These are phyloP conservation scores for Rhadina sibilatrix DNA, from an alignment of 2,113 vertebrate genomes.

Conservation along the genomic window DNA sequence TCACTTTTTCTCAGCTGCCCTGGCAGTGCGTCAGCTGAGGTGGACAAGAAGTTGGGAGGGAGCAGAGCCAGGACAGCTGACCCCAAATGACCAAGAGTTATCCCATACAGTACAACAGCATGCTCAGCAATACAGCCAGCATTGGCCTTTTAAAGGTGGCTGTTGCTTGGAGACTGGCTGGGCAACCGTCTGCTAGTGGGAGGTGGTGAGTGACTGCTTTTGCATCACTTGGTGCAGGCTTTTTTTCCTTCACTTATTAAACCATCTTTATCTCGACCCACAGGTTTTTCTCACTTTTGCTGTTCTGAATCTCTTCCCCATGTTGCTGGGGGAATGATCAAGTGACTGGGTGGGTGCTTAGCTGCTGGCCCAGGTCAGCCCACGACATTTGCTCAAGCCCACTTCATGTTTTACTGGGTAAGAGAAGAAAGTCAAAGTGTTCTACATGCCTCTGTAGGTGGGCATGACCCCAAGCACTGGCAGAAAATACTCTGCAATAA, in stretches of 20 bases:
- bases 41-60: neutral
- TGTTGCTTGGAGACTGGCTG: conserved; percentile 33
- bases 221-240: neutral
- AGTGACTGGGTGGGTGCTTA: neutral
- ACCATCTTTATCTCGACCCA: neutral
- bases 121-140: neutral
- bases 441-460: neutral
- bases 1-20: neutral
- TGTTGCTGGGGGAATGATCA: neutral
- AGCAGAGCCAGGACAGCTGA: neutral
- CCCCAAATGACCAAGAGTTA: neutral
- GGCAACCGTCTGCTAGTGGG: conserved; percentile 26
- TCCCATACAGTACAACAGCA: neutral
- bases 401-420: neutral
- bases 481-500: neutral
- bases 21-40: neutral
- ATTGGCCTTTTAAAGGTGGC: neutral
- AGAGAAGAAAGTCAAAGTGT: neutral
- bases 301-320: neutral
- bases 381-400: neutral
- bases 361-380: neutral
- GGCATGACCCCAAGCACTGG: neutral
- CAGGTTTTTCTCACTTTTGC: conserved; percentile 6
- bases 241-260: neutral
- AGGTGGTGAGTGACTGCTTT: conserved; percentile 21